Base-by-base conservation (phyloP, 2,888 invertebrate species). In the Colletes collaris region DNA sequence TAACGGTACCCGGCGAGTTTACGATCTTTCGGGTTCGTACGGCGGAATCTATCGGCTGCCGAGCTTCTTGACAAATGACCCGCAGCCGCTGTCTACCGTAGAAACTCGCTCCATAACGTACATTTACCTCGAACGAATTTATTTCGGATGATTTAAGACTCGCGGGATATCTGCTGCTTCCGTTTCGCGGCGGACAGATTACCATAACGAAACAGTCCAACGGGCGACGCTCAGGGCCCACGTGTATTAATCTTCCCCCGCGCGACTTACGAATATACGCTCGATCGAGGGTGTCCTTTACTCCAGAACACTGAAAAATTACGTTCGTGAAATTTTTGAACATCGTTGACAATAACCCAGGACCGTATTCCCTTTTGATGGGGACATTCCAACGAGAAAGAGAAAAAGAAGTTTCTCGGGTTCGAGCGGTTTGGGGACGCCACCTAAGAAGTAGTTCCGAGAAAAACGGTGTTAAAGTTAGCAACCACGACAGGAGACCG, bases 31-130 rank as follows among this genome's bases (percentile, higher is more conserved):
- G 76, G 49, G 19, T 59, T 68, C 52, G 13, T 44, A 46, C 59
- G 63, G 60, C 35, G 66, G 68, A 69, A 81, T 76, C 79, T 82
- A 74, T 80, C 81, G 70, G 53, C 19, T 69, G 70, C 80, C 80
- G 74, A 56, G 78, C 66, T 63, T 74, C 82, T 81, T 85, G 85
- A 85, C 85, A 85, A 85, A 85, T 85, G 81, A 81, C 85, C 83
- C 83, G 79, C 82, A 80, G 64, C 77, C 67, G 62, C 74, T 62
- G 82, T 79, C 77, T 79, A 78, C 77, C 84, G 74, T 70, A 60
- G 68, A 67, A 77, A 76, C 56, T 37, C 66, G 71, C 66, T 74
- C 55, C 64, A 53, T 53, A 63, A 69, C 82, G 76, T 58, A 40
- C 62, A 13, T 52, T 40, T 59, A 62, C 58, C 63, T 8, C 68